Evolutionary conservation across 2,113 vertebrate genomes (phyloP).

Genomic region (Cyanistes caeruleus): DNA sequence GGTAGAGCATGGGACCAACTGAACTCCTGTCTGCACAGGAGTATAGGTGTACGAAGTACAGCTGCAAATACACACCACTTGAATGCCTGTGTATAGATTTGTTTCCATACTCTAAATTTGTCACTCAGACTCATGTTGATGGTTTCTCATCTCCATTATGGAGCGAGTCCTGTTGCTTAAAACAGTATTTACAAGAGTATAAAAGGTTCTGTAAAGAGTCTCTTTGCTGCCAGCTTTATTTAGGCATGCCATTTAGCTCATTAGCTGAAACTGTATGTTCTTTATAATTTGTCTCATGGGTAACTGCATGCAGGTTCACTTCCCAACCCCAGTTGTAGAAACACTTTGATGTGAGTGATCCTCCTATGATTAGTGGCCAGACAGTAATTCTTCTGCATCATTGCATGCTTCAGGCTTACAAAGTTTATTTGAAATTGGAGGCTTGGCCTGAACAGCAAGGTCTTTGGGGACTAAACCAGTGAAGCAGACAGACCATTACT

Average conservation of each 20-base stretch:
- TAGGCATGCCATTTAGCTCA: not conserved
- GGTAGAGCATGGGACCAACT: not conserved
- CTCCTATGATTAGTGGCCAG: not conserved
- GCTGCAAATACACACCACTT: rapidly evolving
- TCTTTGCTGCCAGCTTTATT: not conserved
- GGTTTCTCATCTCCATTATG: not conserved
- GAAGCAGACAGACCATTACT: not conserved
- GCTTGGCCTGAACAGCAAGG: not conserved
- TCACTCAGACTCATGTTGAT: not conserved
- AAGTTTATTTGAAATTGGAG: not conserved
- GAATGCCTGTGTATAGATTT: not conserved
- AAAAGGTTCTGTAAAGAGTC: not conserved
- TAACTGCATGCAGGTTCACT: not conserved
- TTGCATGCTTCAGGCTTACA: not conserved
- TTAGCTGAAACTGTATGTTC: not conserved
- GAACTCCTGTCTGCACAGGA: not conserved
- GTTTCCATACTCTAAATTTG: not conserved
- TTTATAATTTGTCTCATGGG: not conserved
- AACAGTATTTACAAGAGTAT: not conserved
- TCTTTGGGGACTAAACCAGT: not conserved
- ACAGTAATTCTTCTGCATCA: constrained; percentile 1
- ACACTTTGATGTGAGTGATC: not conserved
- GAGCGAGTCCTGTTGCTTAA: not conserved
- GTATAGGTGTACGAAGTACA: not conserved
- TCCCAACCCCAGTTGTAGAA: not conserved